Evolutionary conservation across 1,140 invertebrate species (phyloP).

Genomic region (Drosophila ercepeae): DNA sequence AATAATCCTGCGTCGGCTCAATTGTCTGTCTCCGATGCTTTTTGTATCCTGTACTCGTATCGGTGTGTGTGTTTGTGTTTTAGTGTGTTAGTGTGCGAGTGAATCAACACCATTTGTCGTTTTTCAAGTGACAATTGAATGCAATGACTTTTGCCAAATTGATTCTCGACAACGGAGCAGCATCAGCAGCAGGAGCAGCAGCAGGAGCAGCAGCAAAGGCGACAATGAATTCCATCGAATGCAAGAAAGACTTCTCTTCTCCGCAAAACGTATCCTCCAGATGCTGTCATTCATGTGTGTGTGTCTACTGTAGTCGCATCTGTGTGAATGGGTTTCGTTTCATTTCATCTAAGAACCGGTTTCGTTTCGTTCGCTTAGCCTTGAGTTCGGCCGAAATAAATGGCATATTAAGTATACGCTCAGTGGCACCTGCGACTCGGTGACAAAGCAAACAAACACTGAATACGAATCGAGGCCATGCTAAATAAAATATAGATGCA

Average conservation of each 20-base stretch:
- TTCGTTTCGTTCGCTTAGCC: slow-evolving; percentile 58
- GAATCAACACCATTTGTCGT: slow-evolving; percentile 79
- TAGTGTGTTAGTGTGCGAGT: slow-evolving; percentile 5
- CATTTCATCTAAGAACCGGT: slow-evolving; percentile 34
- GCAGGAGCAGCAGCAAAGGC: slow-evolving; percentile 33
- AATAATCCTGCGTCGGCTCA: slow-evolving; percentile 56
- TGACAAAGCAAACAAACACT: slow-evolving; percentile 34
- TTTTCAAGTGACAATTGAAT: slow-evolving; percentile 80
- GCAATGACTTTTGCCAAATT: slow-evolving; percentile 81
- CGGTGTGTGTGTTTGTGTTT: neutral
- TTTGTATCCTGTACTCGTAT: neutral
- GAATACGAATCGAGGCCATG: slow-evolving; percentile 39
- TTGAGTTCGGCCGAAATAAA: slow-evolving; percentile 63
- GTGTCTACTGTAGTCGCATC: slow-evolving; percentile 25
- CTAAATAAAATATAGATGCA: slow-evolving; percentile 21
- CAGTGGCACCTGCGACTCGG: slow-evolving; percentile 63
- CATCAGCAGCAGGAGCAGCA: slow-evolving; percentile 12
- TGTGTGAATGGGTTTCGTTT: slow-evolving; percentile 60
- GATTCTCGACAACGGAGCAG: slow-evolving; percentile 67
- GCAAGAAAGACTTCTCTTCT: slow-evolving; percentile 69
- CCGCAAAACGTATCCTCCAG: slow-evolving; percentile 52
- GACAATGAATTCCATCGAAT: slow-evolving; percentile 57
- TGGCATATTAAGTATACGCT: slow-evolving; percentile 80
- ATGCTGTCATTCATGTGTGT: slow-evolving; percentile 29
- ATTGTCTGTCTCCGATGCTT: slow-evolving; percentile 19